phyloP scores from a whole-genome alignment of 2,797 vertebrate species.

The Schizopygopsis pylzovi region DNA sequence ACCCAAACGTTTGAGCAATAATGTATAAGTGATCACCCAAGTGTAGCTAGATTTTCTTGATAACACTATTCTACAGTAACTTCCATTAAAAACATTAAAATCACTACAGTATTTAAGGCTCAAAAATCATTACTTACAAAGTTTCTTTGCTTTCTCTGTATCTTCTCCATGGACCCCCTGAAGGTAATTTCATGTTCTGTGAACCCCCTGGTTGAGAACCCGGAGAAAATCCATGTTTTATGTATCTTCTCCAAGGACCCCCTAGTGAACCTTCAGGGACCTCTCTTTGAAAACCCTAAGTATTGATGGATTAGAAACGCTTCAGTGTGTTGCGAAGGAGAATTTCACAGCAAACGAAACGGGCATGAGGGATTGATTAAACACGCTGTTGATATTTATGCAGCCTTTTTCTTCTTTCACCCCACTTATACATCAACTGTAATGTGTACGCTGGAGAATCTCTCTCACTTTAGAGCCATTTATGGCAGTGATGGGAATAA shows the following conservation, averaged over 20 bases:
- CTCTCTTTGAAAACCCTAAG: slow-evolving; percentile 7
- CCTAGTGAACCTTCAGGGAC: slow-evolving; percentile 1
- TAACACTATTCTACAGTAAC: background rate
- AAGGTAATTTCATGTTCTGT: background rate
- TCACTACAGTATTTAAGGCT: background rate
- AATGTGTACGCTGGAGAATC: slow-evolving; percentile 65
- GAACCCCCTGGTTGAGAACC: slow-evolving; percentile 4
- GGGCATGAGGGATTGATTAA: slow-evolving; percentile 22
- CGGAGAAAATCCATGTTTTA: slow-evolving; percentile 57
- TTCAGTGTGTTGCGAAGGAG: slow-evolving; percentile 15
- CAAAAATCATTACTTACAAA: background rate
- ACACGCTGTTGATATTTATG: slow-evolving; percentile 33
- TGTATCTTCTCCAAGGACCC: slow-evolving; percentile 25
- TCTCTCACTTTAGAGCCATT: slow-evolving; percentile 70
- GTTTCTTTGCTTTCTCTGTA: background rate
- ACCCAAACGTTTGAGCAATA: background rate
- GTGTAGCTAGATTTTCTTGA: background rate
- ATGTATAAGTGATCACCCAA: background rate
- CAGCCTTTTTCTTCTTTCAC: slow-evolving; percentile 51
- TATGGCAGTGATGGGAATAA: slow-evolving; percentile 72
- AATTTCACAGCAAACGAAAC: slow-evolving; percentile 34
- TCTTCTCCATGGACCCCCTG: slow-evolving; percentile 6
- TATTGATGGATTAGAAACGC: slow-evolving; percentile 29
- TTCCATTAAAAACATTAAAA: background rate
- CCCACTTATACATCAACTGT: slow-evolving; percentile 54